These are phyloP conservation scores for Spisula subtruncata DNA, from an alignment of 2,888 invertebrate species.

Conservation along the genomic window DNA sequence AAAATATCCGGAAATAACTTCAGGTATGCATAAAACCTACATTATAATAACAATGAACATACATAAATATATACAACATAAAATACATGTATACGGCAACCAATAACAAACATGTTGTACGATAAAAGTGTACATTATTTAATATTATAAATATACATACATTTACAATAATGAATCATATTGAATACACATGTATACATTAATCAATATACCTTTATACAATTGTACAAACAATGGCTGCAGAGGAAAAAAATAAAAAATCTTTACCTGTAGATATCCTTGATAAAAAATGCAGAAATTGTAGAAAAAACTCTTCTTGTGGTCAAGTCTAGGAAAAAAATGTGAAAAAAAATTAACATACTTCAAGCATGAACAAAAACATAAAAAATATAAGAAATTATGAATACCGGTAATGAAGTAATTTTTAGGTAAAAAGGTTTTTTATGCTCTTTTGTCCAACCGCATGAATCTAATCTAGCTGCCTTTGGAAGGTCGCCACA, in stretches of 20 bases:
- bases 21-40: no score
- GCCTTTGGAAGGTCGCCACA: no score
- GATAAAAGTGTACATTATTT: not conserved
- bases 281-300: conserved; percentile 65
- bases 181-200: not conserved
- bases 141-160: not conserved
- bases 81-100: not conserved
- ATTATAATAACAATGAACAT: no score
- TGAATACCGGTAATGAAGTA: no score
- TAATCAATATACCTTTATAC: not conserved
- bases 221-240: not conserved
- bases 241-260: conserved; percentile 44
- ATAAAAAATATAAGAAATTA: not conserved
- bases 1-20: no score
- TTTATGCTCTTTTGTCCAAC: no score
- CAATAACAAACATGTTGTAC: not conserved
- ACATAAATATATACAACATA: not conserved
- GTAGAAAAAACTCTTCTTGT: conserved; percentile 58
- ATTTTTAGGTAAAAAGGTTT: no score
- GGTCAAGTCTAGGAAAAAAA: conserved; percentile 48
- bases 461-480: no score
- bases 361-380: not conserved
- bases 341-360: conserved; percentile 45
- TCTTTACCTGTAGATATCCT: conserved; percentile 54
- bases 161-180: no score